phyloP scores from a whole-genome alignment of 2,888 invertebrate genomes.

The Clostera curtula region DNA sequence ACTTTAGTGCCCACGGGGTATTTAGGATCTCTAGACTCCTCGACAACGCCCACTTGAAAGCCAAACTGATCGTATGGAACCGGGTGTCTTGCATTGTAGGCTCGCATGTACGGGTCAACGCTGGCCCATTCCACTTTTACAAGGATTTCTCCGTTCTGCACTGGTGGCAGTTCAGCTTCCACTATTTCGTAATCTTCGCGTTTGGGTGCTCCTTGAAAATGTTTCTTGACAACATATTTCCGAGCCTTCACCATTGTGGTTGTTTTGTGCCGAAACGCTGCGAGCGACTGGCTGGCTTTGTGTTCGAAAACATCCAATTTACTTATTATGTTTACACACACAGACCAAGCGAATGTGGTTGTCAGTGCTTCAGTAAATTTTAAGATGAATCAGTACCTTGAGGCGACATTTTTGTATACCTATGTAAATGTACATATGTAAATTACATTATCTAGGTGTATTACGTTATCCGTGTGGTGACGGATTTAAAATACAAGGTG shows the following conservation, averaged over 20 bases:
- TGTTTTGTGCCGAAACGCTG: not conserved
- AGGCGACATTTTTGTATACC: no score
- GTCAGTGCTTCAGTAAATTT: no score
- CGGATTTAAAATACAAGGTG: no score
- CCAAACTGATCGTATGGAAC: slow-evolving; percentile 40
- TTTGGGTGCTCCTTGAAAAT: slow-evolving; percentile 75
- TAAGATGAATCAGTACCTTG: no score
- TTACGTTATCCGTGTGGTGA: no score
- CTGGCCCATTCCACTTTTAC: slow-evolving; percentile 38
- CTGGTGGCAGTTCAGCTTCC: slow-evolving; percentile 67
- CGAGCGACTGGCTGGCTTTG: slow-evolving; percentile 10
- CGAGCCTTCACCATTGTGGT: slow-evolving; percentile 62
- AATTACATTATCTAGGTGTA: no score
- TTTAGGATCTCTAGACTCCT: slow-evolving; percentile 75
- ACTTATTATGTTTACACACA: no score
- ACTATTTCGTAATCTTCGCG: slow-evolving; percentile 71
- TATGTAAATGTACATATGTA: no score
- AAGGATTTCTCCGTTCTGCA: slow-evolving; percentile 42
- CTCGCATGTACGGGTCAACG: slow-evolving; percentile 34
- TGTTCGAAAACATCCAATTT: no score
- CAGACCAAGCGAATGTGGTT: no score
- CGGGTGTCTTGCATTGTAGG: slow-evolving; percentile 18
- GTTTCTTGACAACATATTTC: slow-evolving; percentile 52
- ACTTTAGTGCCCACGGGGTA: slow-evolving; percentile 77
- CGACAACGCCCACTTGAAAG: slow-evolving; percentile 49